Base-by-base conservation (phyloP, 2,888 invertebrate species). In the Hermodice carunculata region DNA sequence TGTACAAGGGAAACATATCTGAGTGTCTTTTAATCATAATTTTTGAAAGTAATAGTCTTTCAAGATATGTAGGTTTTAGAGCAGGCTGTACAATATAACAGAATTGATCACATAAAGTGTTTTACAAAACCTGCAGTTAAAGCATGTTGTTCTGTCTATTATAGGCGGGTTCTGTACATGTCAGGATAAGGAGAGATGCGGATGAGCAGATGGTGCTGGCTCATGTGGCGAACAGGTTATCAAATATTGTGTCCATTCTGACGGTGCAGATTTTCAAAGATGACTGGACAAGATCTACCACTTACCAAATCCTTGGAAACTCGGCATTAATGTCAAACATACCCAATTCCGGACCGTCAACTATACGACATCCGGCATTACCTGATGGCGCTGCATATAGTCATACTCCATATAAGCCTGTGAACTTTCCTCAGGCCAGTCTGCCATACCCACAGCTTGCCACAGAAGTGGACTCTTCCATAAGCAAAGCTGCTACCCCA, bases 181-280 rank as follows among this genome's bases (percentile, higher is more conserved):
- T 90, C 2, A 82, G 90, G 26, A 88, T 91, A 3, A 81, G 90
- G 34, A 81, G 89, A 34, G 90, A 90, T 79, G 90, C 90, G 3
- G 88, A 90, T 78, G 90, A 90, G 76, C 90, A 90, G 80, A 78
- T 89, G 73, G 90, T 91, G 5, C 81, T 91, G 53, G 87, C 89
- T 5, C 89, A 88, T 73, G 89, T 91, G 19, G 87, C 88, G 73
- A 88, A 88, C 74, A 87, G 89, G 56, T 85, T 91, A 3, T 88
- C 88, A 26, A 87, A 87, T 62, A 82, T 90, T 29, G 89, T 90
- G 19, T 86, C 88, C 17, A 86, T 87, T 26, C 85, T 91, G 26
- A 89, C 89, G 1, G 88, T 91, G 44, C 90, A 90, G 79, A 89
- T 90, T 54, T 86, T 87, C 72, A 87, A 88, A 75, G 88, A 87